phyloP scores from a whole-genome alignment of 1,140 invertebrate species.

The Penaeus indicus region DNA sequence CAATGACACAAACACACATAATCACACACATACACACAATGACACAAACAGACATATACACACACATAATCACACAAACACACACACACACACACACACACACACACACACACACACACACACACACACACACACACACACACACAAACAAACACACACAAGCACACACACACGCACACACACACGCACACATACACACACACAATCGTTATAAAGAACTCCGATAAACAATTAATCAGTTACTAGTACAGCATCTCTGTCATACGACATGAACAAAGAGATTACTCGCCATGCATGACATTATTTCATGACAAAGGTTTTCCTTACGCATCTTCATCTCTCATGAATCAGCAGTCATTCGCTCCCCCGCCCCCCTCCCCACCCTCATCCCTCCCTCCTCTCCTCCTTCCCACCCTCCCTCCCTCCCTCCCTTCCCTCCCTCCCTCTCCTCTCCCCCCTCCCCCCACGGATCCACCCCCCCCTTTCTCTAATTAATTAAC shows the following conservation, averaged over 20 bases:
- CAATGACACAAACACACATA: too few relatives aligned
- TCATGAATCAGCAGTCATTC: background rate
- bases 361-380: background rate
- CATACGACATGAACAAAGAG: background rate
- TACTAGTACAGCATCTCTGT: background rate
- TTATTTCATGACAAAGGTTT: constrained; percentile 26
- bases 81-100: too few relatives aligned
- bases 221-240: too few relatives aligned
- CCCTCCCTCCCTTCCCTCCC: background rate
- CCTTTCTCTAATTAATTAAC: too few relatives aligned
- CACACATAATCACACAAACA: too few relatives aligned
- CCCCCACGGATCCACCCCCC: too few relatives aligned
- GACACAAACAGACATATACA: too few relatives aligned
- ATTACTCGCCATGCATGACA: background rate
- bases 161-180: constrained; percentile 28
- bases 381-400: background rate
- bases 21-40: too few relatives aligned
- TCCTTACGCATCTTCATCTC: constrained; percentile 7
- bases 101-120: too few relatives aligned
- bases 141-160: background rate
- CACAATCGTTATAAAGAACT: too few relatives aligned
- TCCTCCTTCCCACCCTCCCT: background rate
- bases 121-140: too few relatives aligned
- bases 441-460: background rate
- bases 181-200: constrained; percentile 23